phyloP scores from a whole-genome alignment of 2,888 invertebrate genomes.

The Melieria crassipennis region DNA sequence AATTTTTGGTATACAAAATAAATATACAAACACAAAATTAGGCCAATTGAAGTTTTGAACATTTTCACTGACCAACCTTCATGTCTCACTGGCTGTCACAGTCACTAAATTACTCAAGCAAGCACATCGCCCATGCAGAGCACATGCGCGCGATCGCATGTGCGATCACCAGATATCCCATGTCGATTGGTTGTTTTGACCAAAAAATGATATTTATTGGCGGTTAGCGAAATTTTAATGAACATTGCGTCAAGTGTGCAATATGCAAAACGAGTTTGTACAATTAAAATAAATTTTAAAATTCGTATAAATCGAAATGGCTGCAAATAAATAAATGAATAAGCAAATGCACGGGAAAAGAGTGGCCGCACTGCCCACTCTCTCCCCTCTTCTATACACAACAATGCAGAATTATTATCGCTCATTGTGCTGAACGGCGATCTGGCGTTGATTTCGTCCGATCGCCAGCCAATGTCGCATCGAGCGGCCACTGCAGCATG shows the following conservation, averaged over 20 bases:
- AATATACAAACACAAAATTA: too few relatives aligned
- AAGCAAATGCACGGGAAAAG: not conserved
- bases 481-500: slow-evolving; percentile 14
- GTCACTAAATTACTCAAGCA: too few relatives aligned
- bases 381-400: not conserved
- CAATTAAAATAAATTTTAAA: slow-evolving; percentile 19
- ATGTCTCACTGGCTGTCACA: too few relatives aligned
- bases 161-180: too few relatives aligned
- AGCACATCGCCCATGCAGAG: too few relatives aligned
- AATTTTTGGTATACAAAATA: too few relatives aligned
- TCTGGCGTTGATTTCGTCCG: not conserved
- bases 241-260: slow-evolving; percentile 42
- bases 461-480: not conserved
- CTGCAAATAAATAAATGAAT: not conserved
- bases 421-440: slow-evolving; percentile 15
- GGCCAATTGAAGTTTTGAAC: too few relatives aligned
- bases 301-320: not conserved
- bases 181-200: too few relatives aligned
- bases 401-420: slow-evolving; percentile 1
- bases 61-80: too few relatives aligned
- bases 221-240: slow-evolving; percentile 63
- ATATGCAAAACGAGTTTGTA: slow-evolving; percentile 21
- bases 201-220: slow-evolving; percentile 59
- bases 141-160: too few relatives aligned
- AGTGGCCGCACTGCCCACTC: not conserved